These are phyloP conservation scores for Phanerotoma sp. DNA, from an alignment of 2,888 invertebrate species.

Conservation along the genomic window DNA sequence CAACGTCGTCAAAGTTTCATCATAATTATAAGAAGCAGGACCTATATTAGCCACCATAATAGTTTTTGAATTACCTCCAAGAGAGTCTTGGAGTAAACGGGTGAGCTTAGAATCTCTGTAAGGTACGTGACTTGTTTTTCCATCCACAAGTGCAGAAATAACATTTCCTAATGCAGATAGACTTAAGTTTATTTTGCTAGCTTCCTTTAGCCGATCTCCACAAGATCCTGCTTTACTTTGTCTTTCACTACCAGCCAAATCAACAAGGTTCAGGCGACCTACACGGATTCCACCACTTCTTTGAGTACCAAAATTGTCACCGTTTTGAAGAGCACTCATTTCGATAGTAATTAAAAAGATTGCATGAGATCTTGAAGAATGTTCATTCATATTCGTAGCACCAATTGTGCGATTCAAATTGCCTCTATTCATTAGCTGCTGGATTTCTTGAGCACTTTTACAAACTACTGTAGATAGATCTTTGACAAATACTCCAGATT, in stretches of 20 bases:
- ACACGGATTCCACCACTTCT: conserved; percentile 63
- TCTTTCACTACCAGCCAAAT: conserved; percentile 97
- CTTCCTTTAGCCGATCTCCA: conserved; percentile 90
- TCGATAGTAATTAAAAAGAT: conserved; percentile 98
- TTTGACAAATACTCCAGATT: conserved; percentile 91
- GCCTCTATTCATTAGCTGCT: conserved; percentile 89
- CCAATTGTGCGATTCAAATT: conserved; percentile 94
- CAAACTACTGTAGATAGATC: conserved; percentile 94
- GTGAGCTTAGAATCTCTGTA: conserved; percentile 98
- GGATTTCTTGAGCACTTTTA: conserved; percentile 91
- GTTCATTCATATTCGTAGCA: conserved; percentile 97
- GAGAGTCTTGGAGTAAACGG: conserved; percentile 91
- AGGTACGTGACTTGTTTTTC: conserved; percentile 93
- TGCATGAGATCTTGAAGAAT: conserved; percentile 96
- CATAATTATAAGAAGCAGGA: conserved; percentile 96
- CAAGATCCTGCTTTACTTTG: conserved; percentile 96
- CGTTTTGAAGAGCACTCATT: conserved; percentile 73
- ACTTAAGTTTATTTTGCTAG: conserved; percentile 96
- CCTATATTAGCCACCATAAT: conserved; percentile 99
- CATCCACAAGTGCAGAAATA: conserved; percentile 92
- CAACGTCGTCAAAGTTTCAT: conserved; percentile 95
- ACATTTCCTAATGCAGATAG: conserved; percentile 98
- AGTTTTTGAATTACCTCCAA: conserved; percentile 98
- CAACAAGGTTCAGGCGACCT: conserved; percentile 95
- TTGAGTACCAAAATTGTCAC: conserved; percentile 41